phyloP scores from a whole-genome alignment of 2,113 vertebrate genomes.

The Coptodon rendalli region DNA sequence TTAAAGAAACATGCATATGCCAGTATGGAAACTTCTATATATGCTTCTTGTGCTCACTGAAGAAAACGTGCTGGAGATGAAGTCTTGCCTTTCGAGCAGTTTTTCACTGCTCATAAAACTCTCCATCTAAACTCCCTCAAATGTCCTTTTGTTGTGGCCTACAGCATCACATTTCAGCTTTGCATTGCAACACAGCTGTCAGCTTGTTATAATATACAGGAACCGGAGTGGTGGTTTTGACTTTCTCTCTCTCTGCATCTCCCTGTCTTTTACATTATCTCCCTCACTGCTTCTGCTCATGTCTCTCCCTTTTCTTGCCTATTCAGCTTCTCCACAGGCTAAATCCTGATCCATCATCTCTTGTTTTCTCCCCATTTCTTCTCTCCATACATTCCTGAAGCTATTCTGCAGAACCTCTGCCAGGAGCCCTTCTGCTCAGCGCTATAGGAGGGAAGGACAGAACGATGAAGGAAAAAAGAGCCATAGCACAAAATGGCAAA shows the following conservation, averaged over 20 bases:
- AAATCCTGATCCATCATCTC: constrained; percentile 23
- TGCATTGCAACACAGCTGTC: not conserved
- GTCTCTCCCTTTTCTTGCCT: not conserved
- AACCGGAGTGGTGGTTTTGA: constrained; percentile 5
- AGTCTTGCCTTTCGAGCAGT: not conserved
- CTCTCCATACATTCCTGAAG: constrained; percentile 22
- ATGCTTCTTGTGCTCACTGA: not conserved
- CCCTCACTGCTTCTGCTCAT: not conserved
- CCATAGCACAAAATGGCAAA: not conserved
- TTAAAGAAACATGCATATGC: not conserved
- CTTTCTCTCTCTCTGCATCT: not conserved
- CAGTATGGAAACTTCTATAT: not conserved
- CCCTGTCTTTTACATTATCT: constrained; percentile 2
- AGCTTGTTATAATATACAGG: not conserved
- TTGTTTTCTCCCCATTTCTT: not conserved
- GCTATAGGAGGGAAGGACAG: not conserved
- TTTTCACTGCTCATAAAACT: not conserved
- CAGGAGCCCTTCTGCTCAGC: constrained; percentile 17
- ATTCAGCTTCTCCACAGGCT: constrained; percentile 37
- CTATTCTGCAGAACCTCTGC: constrained; percentile 22
- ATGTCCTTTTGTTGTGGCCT: not conserved
- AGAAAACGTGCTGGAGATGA: not conserved
- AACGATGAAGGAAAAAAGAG: not conserved
- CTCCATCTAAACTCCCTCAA: not conserved
- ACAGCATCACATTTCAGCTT: not conserved